Conservation (phyloP, 1,140 invertebrate species). For the Melitaea cinxia region DNA sequence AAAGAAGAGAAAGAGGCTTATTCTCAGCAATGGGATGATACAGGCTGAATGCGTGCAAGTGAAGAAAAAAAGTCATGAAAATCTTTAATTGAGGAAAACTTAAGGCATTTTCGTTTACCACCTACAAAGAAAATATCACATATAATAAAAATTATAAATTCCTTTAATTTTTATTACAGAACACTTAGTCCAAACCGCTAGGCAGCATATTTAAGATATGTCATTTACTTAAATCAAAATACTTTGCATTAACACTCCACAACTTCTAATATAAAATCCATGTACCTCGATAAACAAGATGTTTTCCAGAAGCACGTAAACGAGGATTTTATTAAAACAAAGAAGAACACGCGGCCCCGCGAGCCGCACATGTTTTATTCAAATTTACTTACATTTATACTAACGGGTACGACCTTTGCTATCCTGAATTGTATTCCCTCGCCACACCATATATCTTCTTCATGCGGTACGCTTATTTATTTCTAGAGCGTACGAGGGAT, state of each 20-base stretch:
- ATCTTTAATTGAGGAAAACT: too few relatives aligned
- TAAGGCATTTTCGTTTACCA: too few relatives aligned
- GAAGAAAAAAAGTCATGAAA: too few relatives aligned
- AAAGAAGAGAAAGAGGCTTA: too few relatives aligned
- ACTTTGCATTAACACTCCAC: background rate
- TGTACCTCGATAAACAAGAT: background rate
- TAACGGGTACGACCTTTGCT: constrained; percentile 77
- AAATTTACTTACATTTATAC: constrained; percentile 82
- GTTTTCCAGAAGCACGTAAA: background rate
- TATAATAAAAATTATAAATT: too few relatives aligned
- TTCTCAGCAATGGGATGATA: too few relatives aligned
- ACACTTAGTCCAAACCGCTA: too few relatives aligned
- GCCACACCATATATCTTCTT: constrained; percentile 79
- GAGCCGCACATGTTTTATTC: constrained; percentile 76
- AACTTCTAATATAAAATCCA: background rate
- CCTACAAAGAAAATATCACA: too few relatives aligned
- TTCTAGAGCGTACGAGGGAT: constrained; percentile 56
- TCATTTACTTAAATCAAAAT: too few relatives aligned
- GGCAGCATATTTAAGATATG: too few relatives aligned
- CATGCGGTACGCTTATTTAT: constrained; percentile 75
- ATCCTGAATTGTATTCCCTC: constrained; percentile 77
- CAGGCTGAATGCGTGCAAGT: too few relatives aligned
- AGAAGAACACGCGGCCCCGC: constrained; percentile 37
- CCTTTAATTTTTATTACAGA: too few relatives aligned
- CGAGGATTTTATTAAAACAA: constrained; percentile 48